phyloP scores from a whole-genome alignment of 2,797 vertebrate genomes.

The Molossus alvarezi region DNA sequence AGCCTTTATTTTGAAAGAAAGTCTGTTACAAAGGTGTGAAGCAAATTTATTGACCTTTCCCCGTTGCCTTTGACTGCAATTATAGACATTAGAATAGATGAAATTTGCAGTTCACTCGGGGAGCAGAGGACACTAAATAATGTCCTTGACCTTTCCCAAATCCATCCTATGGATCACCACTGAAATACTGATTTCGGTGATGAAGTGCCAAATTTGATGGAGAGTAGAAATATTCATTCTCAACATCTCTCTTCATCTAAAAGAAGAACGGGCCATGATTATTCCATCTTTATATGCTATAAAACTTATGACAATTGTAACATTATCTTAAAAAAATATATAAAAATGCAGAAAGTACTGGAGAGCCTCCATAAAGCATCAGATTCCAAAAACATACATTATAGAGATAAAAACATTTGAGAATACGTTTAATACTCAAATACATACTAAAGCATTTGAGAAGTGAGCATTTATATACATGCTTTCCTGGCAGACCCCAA shows the following conservation, averaged over 20 bases:
- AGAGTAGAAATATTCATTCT: constrained; percentile 38
- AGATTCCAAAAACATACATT: not conserved
- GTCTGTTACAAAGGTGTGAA: not conserved
- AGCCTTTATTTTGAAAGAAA: not conserved
- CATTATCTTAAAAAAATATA: constrained; percentile 69
- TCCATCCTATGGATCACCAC: not conserved
- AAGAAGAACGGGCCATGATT: not conserved
- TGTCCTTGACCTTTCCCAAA: not conserved
- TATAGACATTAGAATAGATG: not conserved
- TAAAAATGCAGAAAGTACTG: not conserved
- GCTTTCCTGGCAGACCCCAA: not conserved
- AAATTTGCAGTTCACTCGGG: not conserved
- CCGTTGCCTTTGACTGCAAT: not conserved
- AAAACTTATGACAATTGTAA: not conserved
- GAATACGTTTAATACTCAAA: not conserved
- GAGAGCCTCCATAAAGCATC: not conserved
- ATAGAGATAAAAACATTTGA: not conserved
- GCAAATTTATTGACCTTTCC: not conserved
- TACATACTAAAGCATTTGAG: not conserved
- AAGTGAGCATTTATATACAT: not conserved
- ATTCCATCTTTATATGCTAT: not conserved
- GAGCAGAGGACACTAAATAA: not conserved
- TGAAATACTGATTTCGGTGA: constrained; percentile 1
- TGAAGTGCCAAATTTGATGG: constrained; percentile 7
- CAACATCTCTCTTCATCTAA: not conserved